Evolutionary conservation across 2,888 invertebrate species (phyloP), one percentile per base, ranked within the genome.

Genomic region (Penaeus monodon): DNA sequence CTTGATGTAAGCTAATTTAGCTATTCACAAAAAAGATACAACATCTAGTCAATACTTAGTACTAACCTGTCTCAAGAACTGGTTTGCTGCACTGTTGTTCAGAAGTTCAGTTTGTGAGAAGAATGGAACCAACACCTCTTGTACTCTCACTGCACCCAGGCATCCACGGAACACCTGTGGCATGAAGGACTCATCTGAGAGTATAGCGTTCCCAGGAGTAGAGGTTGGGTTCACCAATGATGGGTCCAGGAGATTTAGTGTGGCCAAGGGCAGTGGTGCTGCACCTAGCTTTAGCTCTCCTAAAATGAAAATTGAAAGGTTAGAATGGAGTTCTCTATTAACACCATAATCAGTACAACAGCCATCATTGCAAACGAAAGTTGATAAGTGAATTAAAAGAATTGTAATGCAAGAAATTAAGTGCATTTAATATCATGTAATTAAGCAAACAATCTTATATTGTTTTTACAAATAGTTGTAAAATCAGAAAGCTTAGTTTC

Each of bases 101-200:
- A 88, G 82, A 90, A 97, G 94, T 92, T 96, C 95, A 89, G 94
- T 93, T 91, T 95, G 95, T 49, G 95, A 94, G 93, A 96, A 97
- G 93, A 96, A 98, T 8, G 98, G 98, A 90, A 98, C 93, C 89
- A 98, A 94, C 90, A 96, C 94, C 81, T 94, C 94, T 81, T 97
- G 97, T 86, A 98, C 95, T 91, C 97, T 94, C 80, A 97, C 95
- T 92, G 97, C 97, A 57, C 96, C 96, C 91, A 98, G 93, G 92
- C 98, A 98, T 12, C 98, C 98, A 94, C 97, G 94, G 91, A 94
- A 94, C 86, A 90, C 81, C 29, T 80, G 78, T 1, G 81, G 49
- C 20, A 81, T 65, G 27, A 24, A 22, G 1, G 22, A 14, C 20
- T 66, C 79, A 2, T 66, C 73, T 17, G 64, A 65, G 8, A 57